Percentiles rank a stretch among this genome's conserved stretches.
These are phyloP conservation scores for Pheucticus melanocephalus DNA, from an alignment of 2,113 vertebrate species.

Conservation along the genomic window DNA sequence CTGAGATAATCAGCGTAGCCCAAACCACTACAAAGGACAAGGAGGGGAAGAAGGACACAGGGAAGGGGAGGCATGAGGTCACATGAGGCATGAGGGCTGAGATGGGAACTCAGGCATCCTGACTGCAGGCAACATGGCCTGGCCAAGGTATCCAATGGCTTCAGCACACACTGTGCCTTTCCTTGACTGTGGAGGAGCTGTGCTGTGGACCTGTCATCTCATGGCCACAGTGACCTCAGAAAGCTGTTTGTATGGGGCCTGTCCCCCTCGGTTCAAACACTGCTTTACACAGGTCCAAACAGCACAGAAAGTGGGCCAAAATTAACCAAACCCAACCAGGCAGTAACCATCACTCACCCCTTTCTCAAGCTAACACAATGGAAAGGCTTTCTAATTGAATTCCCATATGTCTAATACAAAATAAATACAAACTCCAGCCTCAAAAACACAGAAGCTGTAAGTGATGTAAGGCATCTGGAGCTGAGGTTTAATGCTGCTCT, in stretches of 20 bases:
- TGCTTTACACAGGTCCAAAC: neutral
- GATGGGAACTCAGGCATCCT: neutral
- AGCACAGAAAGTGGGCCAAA: neutral
- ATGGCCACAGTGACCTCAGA: neutral
- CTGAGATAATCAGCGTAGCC: neutral
- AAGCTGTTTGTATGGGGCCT: neutral
- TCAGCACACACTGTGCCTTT: neutral
- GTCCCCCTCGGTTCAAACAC: neutral
- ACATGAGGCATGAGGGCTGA: neutral
- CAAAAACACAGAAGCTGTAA: neutral
- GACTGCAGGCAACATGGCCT: accelerated
- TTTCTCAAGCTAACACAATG: neutral
- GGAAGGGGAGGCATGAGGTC: neutral
- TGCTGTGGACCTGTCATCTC: neutral
- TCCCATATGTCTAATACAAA: neutral
- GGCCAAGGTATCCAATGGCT: neutral
- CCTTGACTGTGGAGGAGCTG: neutral
- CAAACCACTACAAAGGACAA: neutral
- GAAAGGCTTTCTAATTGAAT: neutral
- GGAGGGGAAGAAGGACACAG: neutral
- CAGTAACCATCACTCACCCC: neutral
- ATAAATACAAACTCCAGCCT: neutral
- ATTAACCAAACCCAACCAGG: neutral
- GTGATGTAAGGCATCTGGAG: neutral
- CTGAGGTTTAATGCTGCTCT: neutral